Base-by-base conservation (phyloP, 2,797 vertebrate genomes). In the Xyrichtys novacula region DNA sequence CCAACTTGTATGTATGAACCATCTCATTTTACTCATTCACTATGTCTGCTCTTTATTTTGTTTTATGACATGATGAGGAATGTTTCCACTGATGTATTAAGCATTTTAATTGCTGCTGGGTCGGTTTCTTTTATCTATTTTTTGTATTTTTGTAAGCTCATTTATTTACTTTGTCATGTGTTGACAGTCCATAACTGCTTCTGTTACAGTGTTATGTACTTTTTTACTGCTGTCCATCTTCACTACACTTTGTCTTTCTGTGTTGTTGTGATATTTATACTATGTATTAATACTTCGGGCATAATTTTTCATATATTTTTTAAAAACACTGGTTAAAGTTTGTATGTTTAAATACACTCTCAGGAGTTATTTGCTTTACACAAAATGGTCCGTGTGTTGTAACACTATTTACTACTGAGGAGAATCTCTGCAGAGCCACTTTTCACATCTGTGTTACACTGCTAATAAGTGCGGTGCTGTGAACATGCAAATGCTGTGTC, bases 361-460 rank as follows among this genome's bases (percentile, higher is more conserved):
- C 89, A 89, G 87, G 83, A 82, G 75, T 73, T 67, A 31, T 86
- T 86, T 85, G 25, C 65, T 84, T 75, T 69, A 12, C 36, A 58
- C 36, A 71, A 29, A 79, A 61, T 54, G 44, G 54, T 32, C 49
- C 61, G 20, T 62, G 56, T 65, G 55, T 68, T 80, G 50, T 53
- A 65, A 77, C 76, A 73, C 75, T 76, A 74, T 74, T 66, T 68
- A 65, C 52, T 71, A 58, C 71, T 29, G 65, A 71, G 67, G 44
- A 68, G 19, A 69, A 65, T 61, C 63, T 79, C 47, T 67, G 14
- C 39, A 53, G 64, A 81, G 57, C 42, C 67, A 74, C 77, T 79
- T 77, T 65, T 38, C 59, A 78, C 65, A 19, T 74, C 15, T 75
- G 59, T 85, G 81, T 84, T 75, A 71, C 80, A 84, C 73, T 82